Base-by-base conservation (phyloP, 2,888 invertebrate genomes). In the Cantharis flavilabris region DNA sequence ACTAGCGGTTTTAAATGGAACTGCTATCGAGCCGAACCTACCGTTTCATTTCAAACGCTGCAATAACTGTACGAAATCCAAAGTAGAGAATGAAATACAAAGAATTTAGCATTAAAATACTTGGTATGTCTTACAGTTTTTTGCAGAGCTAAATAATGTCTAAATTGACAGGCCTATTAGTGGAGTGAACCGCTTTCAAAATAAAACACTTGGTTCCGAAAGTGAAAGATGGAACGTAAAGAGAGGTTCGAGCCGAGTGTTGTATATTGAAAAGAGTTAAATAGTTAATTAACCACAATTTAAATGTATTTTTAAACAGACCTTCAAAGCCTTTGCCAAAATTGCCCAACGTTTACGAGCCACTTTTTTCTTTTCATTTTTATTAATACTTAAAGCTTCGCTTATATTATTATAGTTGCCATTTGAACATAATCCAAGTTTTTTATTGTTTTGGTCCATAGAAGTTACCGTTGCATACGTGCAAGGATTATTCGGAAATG, bases 311-410 rank as follows among this genome's bases (percentile, higher is more conserved):
- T 83, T 88, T 81, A 92, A 82, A 83, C 83, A 80, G 88, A 89
- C 88, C 87, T 89, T 89, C 80, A 94, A 86, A 67, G 93, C 93
- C 82, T 92, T 92, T 74, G 94, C 94, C 83, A 94, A 88, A 70
- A 94, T 91, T 79, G 91, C 91, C 94, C 94, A 94, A 83, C 94
- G 91, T 85, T 91, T 90, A 79, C 93, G 90, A 20, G 94, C 94
- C 80, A 90, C 90, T 84, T 89, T 89, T 87, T 89, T 88, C 85
- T 87, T 88, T 84, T 88, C 87, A 86, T 86, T 87, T 80, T 82
- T 83, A 81, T 80, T 81, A 80, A 84, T 84, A 80, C 81, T 85
- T 82, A 86, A 83, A 78, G 86, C 86, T 81, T 86, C 84, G 81
- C 85, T 85, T 80, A 87, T 83, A 83, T 86, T 49, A 49, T 49